A percentile compares a stretch with the other conserved stretches of the same genome.
Conservation (phyloP, 2,797 vertebrate species). For the Fratercula arctica region DNA sequence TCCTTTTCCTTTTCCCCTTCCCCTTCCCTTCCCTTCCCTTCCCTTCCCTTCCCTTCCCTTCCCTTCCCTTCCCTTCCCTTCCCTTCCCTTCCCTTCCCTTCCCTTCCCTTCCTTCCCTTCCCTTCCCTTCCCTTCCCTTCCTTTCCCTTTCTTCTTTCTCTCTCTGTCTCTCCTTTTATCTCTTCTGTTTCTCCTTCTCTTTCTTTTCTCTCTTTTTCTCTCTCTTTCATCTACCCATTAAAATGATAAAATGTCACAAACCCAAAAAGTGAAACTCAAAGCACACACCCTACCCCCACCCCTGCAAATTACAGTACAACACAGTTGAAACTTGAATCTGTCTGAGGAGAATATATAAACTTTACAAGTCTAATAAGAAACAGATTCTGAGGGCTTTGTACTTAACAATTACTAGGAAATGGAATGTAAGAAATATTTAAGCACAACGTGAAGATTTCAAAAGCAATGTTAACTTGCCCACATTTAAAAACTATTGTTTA, state of each 20-base stretch:
- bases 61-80: too few relatives aligned
- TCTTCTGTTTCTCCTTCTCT: neutral
- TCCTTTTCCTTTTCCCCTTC: too few relatives aligned
- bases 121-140: too few relatives aligned
- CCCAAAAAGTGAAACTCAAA: neutral
- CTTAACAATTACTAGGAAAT: conserved; percentile 17
- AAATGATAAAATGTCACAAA: neutral
- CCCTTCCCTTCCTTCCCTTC: too few relatives aligned
- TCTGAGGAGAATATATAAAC: conserved; percentile 31
- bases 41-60: too few relatives aligned
- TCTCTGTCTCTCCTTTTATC: neutral
- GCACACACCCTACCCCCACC: neutral
- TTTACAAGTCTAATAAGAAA: conserved; percentile 33
- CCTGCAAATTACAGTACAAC: neutral
- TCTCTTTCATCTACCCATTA: neutral
- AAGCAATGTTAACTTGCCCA: neutral
- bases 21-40: too few relatives aligned
- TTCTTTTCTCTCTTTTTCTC: too few relatives aligned
- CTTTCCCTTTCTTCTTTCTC: neutral
- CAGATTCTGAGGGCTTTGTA: conserved; percentile 22
- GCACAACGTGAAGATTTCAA: conserved; percentile 3
- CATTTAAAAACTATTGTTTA: neutral
- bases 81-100: too few relatives aligned
- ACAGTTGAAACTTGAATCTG: conserved; percentile 24
- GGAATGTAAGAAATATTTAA: conserved; percentile 25